Evolutionary conservation across 2,113 vertebrate species (phyloP).

Genomic region (Dromas ardeola): DNA sequence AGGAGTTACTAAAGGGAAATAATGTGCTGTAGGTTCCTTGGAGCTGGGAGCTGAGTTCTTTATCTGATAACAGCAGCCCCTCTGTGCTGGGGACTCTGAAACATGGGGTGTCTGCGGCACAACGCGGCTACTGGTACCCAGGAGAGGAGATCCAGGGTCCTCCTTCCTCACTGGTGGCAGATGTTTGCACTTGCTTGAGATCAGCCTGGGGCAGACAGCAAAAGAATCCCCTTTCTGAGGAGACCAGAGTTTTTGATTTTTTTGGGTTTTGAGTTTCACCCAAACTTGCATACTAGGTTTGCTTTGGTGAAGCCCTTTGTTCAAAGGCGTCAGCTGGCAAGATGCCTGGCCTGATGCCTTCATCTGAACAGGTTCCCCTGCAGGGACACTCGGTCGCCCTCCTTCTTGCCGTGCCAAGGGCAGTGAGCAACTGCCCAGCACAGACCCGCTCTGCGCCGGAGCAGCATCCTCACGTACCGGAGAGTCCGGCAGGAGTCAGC

Average conservation of each 20-base stretch:
- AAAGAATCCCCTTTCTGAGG: not conserved
- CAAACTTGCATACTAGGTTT: not conserved
- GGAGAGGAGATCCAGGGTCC: not conserved
- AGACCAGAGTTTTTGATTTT: not conserved
- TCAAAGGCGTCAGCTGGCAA: not conserved
- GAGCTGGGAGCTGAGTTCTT: not conserved
- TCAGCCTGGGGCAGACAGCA: not conserved
- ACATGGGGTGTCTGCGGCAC: not conserved
- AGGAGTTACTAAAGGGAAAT: not conserved
- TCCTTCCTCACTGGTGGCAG: not conserved
- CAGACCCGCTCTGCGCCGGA: rapidly evolving
- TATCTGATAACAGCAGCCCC: not conserved
- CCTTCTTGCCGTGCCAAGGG: not conserved
- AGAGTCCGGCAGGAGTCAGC: rapidly evolving
- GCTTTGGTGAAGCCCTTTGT: not conserved
- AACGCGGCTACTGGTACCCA: not conserved
- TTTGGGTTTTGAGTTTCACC: not conserved
- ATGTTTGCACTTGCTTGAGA: not conserved
- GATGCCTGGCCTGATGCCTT: not conserved
- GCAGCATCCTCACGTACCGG: not conserved
- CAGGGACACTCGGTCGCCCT: rapidly evolving
- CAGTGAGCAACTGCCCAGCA: not conserved
- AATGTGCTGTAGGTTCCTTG: not conserved
- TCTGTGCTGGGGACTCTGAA: rapidly evolving
- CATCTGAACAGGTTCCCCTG: not conserved